Percentiles rank a stretch among this genome's conserved stretches.
These are phyloP conservation scores for Plagodis pulveraria DNA, from an alignment of 2,888 invertebrate genomes.

Conservation along the genomic window DNA sequence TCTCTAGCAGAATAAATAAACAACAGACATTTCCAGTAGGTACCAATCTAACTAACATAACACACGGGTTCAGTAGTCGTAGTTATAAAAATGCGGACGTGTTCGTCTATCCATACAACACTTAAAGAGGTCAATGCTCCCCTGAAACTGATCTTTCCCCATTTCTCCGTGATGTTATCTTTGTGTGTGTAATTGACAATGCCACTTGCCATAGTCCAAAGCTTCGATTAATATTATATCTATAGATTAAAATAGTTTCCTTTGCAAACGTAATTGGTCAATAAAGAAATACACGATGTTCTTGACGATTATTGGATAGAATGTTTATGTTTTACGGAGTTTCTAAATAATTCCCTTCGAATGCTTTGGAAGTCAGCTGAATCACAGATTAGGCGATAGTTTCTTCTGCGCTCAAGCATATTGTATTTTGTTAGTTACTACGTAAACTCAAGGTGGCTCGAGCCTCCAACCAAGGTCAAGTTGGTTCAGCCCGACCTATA, in stretches of 20 bases:
- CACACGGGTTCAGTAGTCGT: conserved; percentile 54
- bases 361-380: conserved; percentile 7
- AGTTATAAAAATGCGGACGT: conserved; percentile 70
- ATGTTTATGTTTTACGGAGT: background rate
- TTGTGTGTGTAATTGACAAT: conserved; percentile 26
- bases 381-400: background rate
- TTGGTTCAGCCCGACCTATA: background rate
- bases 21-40: conserved; percentile 54
- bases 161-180: conserved; percentile 44
- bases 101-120: conserved; percentile 68
- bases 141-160: conserved; percentile 52
- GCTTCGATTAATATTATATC: conserved; percentile 1
- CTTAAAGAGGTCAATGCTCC: conserved; percentile 71
- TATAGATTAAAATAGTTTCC: too few relatives aligned
- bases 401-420: background rate
- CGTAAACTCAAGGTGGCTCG: conserved; percentile 11
- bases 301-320: background rate
- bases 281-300: background rate
- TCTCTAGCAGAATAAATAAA: conserved; percentile 54
- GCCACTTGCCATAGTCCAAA: conserved; percentile 13
- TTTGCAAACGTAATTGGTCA: too few relatives aligned
- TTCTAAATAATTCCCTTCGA: background rate
- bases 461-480: background rate
- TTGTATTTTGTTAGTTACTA: background rate
- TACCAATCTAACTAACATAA: conserved; percentile 41